Conservation (phyloP, 2,113 vertebrate species). For the Pelmatolapia mariae region DNA sequence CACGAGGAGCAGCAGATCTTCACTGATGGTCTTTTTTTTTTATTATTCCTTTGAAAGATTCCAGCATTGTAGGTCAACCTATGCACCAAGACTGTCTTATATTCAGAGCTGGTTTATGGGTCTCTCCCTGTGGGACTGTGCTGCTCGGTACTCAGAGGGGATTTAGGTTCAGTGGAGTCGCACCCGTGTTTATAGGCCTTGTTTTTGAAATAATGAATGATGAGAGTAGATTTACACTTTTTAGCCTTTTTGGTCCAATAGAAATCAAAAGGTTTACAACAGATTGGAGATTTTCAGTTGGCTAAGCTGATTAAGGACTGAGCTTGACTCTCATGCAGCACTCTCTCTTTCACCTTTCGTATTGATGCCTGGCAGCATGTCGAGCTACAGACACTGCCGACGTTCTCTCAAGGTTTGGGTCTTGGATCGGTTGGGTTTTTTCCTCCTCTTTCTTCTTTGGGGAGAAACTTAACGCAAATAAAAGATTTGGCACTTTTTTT, state of each 20-base stretch:
- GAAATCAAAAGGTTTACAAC: not conserved
- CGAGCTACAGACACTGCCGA: not conserved
- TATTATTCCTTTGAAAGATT: not conserved
- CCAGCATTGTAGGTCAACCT: not conserved
- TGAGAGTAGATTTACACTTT: not conserved
- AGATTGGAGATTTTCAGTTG: not conserved
- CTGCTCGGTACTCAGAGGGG: fast-evolving
- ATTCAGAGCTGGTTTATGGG: not conserved
- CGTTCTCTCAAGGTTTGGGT: not conserved
- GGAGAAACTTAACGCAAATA: not conserved
- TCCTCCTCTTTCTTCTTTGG: not conserved
- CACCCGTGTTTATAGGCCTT: not conserved
- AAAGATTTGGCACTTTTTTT: not conserved
- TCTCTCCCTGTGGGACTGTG: not conserved
- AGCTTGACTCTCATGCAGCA: not conserved
- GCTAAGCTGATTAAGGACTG: not conserved
- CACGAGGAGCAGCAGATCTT: not conserved
- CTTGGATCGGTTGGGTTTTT: not conserved
- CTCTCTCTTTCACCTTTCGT: not conserved
- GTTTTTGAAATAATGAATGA: not conserved
- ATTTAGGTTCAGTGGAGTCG: not conserved
- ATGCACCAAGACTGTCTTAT: not conserved
- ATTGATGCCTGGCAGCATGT: not conserved
- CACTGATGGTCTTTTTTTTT: no score
- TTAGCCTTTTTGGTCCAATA: not conserved